Evolutionary conservation across 2,113 vertebrate species (phyloP), one percentile per base, ranked within the genome.

Genomic region (Naja naja): DNA sequence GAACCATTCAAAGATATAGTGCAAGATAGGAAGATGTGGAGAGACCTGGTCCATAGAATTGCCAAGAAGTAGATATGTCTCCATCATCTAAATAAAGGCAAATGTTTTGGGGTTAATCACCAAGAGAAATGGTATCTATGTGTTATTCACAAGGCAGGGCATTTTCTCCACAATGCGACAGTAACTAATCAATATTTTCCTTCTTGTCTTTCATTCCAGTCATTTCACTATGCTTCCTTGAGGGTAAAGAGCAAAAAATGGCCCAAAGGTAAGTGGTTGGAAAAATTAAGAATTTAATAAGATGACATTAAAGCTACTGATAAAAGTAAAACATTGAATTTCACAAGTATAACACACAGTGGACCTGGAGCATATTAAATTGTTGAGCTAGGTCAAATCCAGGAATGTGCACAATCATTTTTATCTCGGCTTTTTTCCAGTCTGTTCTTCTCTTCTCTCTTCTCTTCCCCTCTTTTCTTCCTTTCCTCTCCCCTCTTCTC

Each of bases 211-310:
- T 60, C 93, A 93, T 94, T 97, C 1, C 96, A 99, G 99, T 98
- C 98, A 95, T 98, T 99, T 95, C 98, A 98, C 97, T 98, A 98
- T 96, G 98, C 98, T 95, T 99, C 98, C 94, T 96, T 98, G 97
- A 98, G 98, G 97, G 98, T 98, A 89, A 99, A 98, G 98, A 98
- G 97, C 98, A 98, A 98, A 97, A 99, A 98, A 97, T 98, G 98
- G 98, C 98, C 98, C 95, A 98, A 98, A 98, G 98, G 98, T 99
- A 98, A 95, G 81, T 94, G 90, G 6, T 39, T 39, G 74, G 1
- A 39, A 47, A 30, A 9, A 43, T 92, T 92, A 56, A 92, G 1
- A 9, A 91, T 88, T 89, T 49, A 90, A n/a, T 18, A 47, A 89
- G 3, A 64, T 30, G 23, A 16, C 54, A 45, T 89, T 55, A 89